Conservation (phyloP, 2,113 vertebrate species). For the Sminthopsis crassicaudata region DNA sequence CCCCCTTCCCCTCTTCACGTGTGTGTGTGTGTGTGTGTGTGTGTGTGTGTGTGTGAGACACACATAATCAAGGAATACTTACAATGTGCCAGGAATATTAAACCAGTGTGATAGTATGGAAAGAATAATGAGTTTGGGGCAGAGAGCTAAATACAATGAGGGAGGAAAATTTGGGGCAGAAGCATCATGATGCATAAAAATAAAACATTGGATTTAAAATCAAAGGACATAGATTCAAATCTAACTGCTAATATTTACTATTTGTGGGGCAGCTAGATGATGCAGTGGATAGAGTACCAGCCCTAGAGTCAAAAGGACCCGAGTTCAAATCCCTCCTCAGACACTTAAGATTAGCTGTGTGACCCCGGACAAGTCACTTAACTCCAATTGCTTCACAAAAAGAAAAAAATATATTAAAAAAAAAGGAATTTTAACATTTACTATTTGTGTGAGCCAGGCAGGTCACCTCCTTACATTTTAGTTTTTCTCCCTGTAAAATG, state of each 20-base stretch:
- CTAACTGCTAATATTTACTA: not conserved
- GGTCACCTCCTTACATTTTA: not conserved
- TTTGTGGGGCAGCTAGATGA: not conserved
- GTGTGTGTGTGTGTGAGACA: no score
- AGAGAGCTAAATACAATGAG: not conserved
- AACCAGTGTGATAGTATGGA: not conserved
- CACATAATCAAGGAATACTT: not conserved
- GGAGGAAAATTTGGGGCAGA: not conserved
- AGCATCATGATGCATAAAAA: not conserved
- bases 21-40: no score
- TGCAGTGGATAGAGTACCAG: no score
- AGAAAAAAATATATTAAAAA: no score
- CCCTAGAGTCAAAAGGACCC: no score
- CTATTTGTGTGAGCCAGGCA: not conserved
- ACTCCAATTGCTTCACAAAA: no score
- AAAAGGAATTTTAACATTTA: not conserved
- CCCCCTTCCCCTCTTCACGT: no score
- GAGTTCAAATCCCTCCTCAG: no score
- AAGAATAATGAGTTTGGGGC: not conserved
- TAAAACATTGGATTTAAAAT: not conserved
- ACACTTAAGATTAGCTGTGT: no score
- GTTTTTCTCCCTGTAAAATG: not conserved
- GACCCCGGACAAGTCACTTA: no score
- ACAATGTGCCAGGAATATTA: not conserved
- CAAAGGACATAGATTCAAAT: not conserved